Percentiles rank a stretch among this genome's conserved stretches.
Evolutionary conservation across 2,888 invertebrate species (phyloP).

Genomic region (Rhopalosiphum nymphaeae): DNA sequence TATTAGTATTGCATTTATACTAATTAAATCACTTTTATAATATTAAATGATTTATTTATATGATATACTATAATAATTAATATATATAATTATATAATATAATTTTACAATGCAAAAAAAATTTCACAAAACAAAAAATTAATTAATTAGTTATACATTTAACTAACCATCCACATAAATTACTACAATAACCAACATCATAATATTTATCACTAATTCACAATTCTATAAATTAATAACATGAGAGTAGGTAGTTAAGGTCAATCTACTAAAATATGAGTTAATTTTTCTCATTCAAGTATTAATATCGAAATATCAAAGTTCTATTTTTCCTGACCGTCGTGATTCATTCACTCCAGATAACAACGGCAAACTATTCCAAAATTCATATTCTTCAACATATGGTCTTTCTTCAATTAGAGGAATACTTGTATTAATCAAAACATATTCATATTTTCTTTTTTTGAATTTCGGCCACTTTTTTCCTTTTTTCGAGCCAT

Average conservation of each 20-base stretch:
- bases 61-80: no score
- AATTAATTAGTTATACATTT: no score
- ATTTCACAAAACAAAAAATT: no score
- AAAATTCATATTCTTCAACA: constrained; percentile 12
- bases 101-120: no score
- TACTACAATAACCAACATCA: no score
- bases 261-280: not conserved
- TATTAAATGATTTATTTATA: no score
- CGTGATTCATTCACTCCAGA: not conserved
- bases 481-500: not conserved
- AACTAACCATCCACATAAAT: not conserved
- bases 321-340: not conserved
- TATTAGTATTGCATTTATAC: no score
- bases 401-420: not conserved
- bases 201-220: no score
- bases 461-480: not conserved
- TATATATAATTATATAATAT: no score
- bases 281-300: not conserved
- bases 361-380: not conserved
- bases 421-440: not conserved
- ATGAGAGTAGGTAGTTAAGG: not conserved
- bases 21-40: no score
- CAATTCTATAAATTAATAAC: no score
- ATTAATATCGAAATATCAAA: not conserved
- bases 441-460: not conserved